Evolutionary conservation across 2,113 vertebrate species (phyloP).

Genomic region (Carassius auratus): DNA sequence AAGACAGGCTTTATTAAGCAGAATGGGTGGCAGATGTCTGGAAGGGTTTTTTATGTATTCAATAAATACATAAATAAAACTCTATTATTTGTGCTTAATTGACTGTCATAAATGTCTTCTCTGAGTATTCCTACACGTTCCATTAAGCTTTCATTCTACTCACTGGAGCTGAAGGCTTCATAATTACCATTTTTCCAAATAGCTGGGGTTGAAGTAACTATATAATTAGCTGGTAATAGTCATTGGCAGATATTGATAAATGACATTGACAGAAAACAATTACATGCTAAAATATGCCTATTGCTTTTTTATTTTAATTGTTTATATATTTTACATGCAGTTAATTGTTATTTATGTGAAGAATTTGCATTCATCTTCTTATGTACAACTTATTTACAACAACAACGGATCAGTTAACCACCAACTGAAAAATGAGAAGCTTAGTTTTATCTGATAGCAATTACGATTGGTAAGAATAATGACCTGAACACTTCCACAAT

Average conservation of each 20-base stretch:
- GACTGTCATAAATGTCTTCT: conserved; percentile 26
- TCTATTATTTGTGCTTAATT: conserved; percentile 40
- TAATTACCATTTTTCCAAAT: conserved; percentile 27
- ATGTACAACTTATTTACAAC: neutral
- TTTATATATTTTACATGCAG: neutral
- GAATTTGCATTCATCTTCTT: neutral
- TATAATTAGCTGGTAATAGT: neutral
- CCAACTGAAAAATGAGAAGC: no score
- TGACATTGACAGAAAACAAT: neutral
- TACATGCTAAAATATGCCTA: neutral
- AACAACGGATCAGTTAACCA: no score
- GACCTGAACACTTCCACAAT: no score
- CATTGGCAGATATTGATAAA: neutral
- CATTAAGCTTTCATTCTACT: conserved; percentile 26
- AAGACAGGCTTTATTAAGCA: conserved; percentile 30
- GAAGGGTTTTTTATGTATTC: conserved; percentile 37
- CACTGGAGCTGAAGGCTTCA: conserved; percentile 12
- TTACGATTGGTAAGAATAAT: no score
- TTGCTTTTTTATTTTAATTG: neutral
- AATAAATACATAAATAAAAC: conserved; percentile 20
- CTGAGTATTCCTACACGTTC: conserved; percentile 14
- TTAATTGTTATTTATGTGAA: neutral
- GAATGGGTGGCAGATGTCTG: conserved; percentile 39
- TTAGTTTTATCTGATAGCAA: no score
- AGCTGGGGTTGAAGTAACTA: conserved; percentile 9